Base-by-base conservation (phyloP, 2,113 vertebrate species). In the Limnothrissa miodon region DNA sequence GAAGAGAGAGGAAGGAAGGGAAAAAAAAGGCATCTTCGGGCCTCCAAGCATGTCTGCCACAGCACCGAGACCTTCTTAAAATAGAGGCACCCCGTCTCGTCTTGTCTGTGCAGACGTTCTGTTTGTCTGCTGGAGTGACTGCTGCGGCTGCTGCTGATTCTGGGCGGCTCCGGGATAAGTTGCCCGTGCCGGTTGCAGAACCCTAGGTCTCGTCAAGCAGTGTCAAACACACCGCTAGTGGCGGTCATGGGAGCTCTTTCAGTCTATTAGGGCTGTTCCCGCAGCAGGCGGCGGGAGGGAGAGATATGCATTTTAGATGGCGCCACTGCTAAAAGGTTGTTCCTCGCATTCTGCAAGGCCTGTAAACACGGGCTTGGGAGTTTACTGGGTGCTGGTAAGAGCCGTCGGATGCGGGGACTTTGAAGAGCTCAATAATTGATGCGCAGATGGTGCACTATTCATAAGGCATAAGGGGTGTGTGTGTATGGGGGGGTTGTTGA, bases 401-500 rank as follows among this genome's bases (percentile, higher is more conserved):
- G 82, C 83, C 78, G 33, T 70, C 78, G 53, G 84, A 87, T 53
- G 15, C 80, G 36, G 79, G 62, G 83, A 87, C 83, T 84, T 88
- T 86, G 45, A 79, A 59, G 70, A 39, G 25, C 82, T 89, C 85
- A 86, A 82, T 88, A 85, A 87, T 86, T 79, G 39, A 88, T 88
- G 66, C 70, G 51, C 78, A 82, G 53, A 85, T 56, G 29, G 81
- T 86, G 51, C 84, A 86, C 85, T 87, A 89, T 90, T 89, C 87
- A 89, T 88, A 86, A 87, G 86, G 84, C 85, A 82, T 88, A 84
- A 86, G 81, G 51, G 51, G 51, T 5, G 15, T 13, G 46, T 78
- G 66, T 81, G 45, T 45, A 51, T n/a, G 53, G 53, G 53, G 53
- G 88, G 80, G 80, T 84, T 51, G 83, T 45, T 78, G 79, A 85